These are phyloP conservation scores for Hedychridium roseum DNA, from an alignment of 2,888 invertebrate species.

Conservation along the genomic window DNA sequence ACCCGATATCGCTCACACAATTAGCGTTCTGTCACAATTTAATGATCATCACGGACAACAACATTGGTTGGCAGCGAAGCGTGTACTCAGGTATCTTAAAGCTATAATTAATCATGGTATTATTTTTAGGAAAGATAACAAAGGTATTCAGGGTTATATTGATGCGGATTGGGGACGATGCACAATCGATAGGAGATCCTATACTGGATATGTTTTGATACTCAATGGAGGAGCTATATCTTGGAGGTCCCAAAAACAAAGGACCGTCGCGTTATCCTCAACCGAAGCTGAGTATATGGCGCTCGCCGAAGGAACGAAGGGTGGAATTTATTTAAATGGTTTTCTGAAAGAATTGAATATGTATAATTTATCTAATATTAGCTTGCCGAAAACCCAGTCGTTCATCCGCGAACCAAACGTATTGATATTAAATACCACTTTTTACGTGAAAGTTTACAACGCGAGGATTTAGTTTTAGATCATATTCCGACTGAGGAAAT, in stretches of 20 bases:
- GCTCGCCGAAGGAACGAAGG: background rate
- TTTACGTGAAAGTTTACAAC: background rate
- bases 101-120: background rate
- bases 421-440: background rate
- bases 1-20: too few species aligned
- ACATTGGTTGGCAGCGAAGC: too few species aligned
- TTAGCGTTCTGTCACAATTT: too few species aligned
- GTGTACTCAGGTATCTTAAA: background rate
- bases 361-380: background rate
- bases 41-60: too few species aligned
- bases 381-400: background rate
- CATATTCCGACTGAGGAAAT: too few species aligned
- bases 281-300: background rate
- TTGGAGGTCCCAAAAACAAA: background rate
- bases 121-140: background rate
- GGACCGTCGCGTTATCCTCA: background rate
- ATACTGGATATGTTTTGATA: background rate
- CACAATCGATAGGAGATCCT: background rate
- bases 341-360: background rate
- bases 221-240: background rate
- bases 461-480: too few species aligned
- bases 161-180: background rate
- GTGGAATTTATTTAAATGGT: background rate
- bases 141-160: background rate
- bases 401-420: background rate